A percentile compares a stretch with the other conserved stretches of the same genome.
Evolutionary conservation across 2,888 invertebrate species (phyloP).

Genomic region (Eupithecia abbreviata): DNA sequence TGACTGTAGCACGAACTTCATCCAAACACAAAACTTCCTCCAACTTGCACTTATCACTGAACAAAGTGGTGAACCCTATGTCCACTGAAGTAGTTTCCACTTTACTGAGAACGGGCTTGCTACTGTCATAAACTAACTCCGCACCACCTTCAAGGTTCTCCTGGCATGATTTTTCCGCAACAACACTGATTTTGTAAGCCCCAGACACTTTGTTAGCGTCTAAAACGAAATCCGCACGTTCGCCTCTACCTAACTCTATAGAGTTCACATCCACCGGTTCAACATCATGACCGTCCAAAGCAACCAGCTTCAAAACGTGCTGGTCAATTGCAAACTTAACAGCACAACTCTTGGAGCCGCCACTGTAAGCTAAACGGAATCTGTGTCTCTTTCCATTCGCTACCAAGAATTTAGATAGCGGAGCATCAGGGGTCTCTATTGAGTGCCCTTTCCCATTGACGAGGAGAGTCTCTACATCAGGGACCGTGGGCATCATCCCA

Average conservation of each 20-base stretch:
- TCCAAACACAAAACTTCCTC: constrained; percentile 83
- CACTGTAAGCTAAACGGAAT: constrained; percentile 87
- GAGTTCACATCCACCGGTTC: constrained; percentile 83
- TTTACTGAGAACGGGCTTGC: constrained; percentile 63
- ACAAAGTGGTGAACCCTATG: constrained; percentile 73
- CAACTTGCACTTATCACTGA: constrained; percentile 72
- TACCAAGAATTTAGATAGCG: constrained; percentile 79
- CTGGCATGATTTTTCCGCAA: constrained; percentile 79
- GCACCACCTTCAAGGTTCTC: constrained; percentile 80
- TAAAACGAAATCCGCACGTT: constrained; percentile 89
- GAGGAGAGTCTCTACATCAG: constrained; percentile 81
- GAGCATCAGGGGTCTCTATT: constrained; percentile 68
- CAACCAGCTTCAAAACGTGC: constrained; percentile 86
- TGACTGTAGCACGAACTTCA: constrained; percentile 81
- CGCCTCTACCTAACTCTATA: constrained; percentile 87
- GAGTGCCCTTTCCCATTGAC: constrained; percentile 86
- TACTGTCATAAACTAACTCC: constrained; percentile 73
- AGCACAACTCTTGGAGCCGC: constrained; percentile 87
- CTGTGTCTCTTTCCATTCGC: constrained; percentile 85
- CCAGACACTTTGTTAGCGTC: constrained; percentile 83
- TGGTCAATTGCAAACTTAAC: constrained; percentile 86
- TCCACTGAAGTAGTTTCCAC: constrained; percentile 57
- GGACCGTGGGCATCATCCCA: constrained; percentile 68
- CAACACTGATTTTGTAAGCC: constrained; percentile 85
- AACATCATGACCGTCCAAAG: constrained; percentile 88